Conservation (phyloP, 2,113 vertebrate genomes). For the Ictidomys tridecemlineatus region DNA sequence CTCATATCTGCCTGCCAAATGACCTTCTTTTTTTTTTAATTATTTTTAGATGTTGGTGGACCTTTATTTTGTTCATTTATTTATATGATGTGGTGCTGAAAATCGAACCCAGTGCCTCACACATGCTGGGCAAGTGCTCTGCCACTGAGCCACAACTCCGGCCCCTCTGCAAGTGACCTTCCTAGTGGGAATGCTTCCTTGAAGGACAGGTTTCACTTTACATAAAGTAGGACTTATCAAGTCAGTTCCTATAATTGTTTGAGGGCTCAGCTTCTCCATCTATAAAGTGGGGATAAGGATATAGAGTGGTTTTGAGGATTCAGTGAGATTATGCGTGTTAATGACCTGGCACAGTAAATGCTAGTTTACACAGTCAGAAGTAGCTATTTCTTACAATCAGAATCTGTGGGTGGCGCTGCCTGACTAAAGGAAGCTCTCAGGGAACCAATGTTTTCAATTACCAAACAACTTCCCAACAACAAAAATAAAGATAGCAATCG, state of each 20-base stretch:
- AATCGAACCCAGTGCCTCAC: too few relatives aligned
- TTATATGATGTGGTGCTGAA: too few relatives aligned
- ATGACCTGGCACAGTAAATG: background rate
- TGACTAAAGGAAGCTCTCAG: background rate
- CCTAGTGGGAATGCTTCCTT: background rate
- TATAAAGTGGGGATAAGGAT: background rate
- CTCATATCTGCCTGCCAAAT: background rate
- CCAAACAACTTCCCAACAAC: slow-evolving; percentile 23
- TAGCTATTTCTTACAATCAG: slow-evolving; percentile 13
- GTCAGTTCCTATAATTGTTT: background rate
- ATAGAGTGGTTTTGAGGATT: background rate
- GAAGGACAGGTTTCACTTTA: background rate
- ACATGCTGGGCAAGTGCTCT: too few relatives aligned
- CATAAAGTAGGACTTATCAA: background rate
- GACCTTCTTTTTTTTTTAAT: background rate
- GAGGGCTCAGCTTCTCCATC: background rate
- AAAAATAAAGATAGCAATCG: background rate
- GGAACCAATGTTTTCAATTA: background rate
- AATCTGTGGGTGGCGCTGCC: background rate
- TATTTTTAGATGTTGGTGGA: too few relatives aligned
- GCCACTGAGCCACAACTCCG: too few relatives aligned
- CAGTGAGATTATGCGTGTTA: background rate
- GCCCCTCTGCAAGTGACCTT: background rate
- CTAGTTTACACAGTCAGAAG: background rate
- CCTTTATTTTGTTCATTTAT: too few relatives aligned